Evolutionary conservation across 2,113 vertebrate genomes (phyloP).

Genomic region (Gobius niger): DNA sequence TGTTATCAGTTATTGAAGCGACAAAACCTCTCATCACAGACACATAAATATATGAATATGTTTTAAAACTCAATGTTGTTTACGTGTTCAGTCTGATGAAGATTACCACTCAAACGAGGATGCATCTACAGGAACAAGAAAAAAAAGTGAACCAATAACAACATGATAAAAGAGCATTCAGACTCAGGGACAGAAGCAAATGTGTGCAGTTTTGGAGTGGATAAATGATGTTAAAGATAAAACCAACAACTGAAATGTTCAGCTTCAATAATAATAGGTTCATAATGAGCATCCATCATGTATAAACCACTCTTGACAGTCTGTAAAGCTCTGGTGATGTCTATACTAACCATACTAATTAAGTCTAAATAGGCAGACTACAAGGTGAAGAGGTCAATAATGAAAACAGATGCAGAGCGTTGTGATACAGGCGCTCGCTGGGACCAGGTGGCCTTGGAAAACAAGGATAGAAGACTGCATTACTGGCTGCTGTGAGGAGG

Average conservation of each 20-base stretch:
- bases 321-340: background rate
- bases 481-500: background rate
- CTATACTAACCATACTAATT: background rate
- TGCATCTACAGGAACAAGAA: background rate
- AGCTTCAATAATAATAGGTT: background rate
- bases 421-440: background rate
- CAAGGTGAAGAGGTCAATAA: conserved; percentile 2
- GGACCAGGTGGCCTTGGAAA: background rate
- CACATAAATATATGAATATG: background rate
- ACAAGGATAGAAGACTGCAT: background rate
- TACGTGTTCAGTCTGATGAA: background rate
- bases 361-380: background rate
- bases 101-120: background rate
- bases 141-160: background rate
- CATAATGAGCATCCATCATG: background rate
- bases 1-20: too few relatives aligned
- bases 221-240: conserved; percentile 8
- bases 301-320: background rate
- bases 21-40: too few relatives aligned
- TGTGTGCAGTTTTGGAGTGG: conserved; percentile 4
- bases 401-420: background rate
- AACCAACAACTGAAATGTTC: conserved; percentile 5
- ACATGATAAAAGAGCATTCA: background rate
- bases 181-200: conserved; percentile 16
- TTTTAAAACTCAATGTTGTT: background rate